A percentile compares a stretch with the other conserved stretches of the same genome.
phyloP scores from a whole-genome alignment of 2,888 invertebrate genomes.

The Dendrolimus pini region DNA sequence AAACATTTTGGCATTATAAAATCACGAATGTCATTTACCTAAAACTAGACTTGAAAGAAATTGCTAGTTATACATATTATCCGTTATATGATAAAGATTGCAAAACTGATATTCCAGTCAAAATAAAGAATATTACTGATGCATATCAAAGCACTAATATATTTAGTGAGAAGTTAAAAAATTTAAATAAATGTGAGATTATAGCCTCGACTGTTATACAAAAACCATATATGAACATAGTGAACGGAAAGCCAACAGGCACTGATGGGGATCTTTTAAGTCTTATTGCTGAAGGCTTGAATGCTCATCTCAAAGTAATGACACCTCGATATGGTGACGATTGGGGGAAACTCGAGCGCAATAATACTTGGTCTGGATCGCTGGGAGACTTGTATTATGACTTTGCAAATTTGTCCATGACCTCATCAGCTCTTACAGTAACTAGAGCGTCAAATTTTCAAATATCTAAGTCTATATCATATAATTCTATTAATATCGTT shows the following conservation, averaged over 20 bases:
- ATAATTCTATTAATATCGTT: conserved; percentile 28
- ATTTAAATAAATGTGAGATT: conserved; percentile 43
- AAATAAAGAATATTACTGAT: conserved; percentile 20
- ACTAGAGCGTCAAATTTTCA: conserved; percentile 42
- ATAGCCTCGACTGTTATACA: conserved; percentile 50
- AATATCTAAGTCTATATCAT: conserved; percentile 41
- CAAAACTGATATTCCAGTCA: conserved; percentile 28
- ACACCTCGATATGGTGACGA: conserved; percentile 40
- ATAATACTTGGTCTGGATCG: conserved; percentile 56
- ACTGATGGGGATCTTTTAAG: conserved; percentile 48
- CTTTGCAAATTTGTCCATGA: conserved; percentile 58
- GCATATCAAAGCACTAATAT: conserved; percentile 19
- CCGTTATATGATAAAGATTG: conserved; percentile 34
- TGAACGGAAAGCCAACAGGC: conserved; percentile 34
- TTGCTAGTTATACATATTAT: conserved; percentile 40
- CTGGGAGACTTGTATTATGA: conserved; percentile 46
- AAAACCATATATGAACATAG: conserved; percentile 44
- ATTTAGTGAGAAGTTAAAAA: conserved; percentile 39
- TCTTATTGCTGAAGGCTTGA: conserved; percentile 39
- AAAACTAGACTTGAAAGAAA: conserved; percentile 18
- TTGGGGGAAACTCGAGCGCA: conserved; percentile 42
- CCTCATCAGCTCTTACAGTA: conserved; percentile 45
- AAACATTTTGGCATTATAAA: conserved; percentile 42
- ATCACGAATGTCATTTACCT: conserved; percentile 48
- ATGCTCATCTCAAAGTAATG: conserved; percentile 40